Conservation (phyloP, 2,113 vertebrate genomes). For the Hippocampus guttulatus region DNA sequence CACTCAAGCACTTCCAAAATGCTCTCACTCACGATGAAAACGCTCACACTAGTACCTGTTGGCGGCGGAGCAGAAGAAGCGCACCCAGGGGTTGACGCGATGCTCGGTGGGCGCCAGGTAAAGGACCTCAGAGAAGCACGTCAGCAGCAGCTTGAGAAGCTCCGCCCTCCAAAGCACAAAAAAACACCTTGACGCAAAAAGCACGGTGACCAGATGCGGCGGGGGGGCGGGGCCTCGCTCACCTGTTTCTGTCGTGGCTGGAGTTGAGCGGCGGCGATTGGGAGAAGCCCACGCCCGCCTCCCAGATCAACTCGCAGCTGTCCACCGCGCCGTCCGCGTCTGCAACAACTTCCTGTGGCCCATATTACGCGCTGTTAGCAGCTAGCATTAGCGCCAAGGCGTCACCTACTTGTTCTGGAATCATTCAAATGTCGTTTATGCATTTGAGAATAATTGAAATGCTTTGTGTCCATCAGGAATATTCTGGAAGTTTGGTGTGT, state of each 20-base stretch:
- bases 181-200: not conserved
- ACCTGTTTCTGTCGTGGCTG: conserved; percentile 90
- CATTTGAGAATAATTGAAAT: not conserved
- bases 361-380: not conserved
- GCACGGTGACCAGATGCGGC: not conserved
- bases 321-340: conserved; percentile 75
- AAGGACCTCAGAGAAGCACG: conserved; percentile 97
- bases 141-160: conserved; percentile 89
- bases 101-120: conserved; percentile 85
- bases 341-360: conserved; percentile 81
- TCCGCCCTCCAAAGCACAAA: conserved; percentile 71
- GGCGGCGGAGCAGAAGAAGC: conserved; percentile 94
- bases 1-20: not conserved
- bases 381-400: not conserved
- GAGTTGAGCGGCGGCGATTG: conserved; percentile 88
- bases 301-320: conserved; percentile 99
- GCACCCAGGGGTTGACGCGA: conserved; percentile 86
- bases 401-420: not conserved
- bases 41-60: conserved; percentile 76
- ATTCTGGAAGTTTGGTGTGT: too few species aligned
- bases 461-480: not conserved
- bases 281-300: conserved; percentile 94
- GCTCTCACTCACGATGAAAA: not conserved
- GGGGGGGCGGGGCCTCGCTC: conserved; percentile 28
- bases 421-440: not conserved